Evolutionary conservation across 1,140 invertebrate genomes (phyloP), one percentile per base, ranked within the genome.

Genomic region (Drosophila arizonae): DNA sequence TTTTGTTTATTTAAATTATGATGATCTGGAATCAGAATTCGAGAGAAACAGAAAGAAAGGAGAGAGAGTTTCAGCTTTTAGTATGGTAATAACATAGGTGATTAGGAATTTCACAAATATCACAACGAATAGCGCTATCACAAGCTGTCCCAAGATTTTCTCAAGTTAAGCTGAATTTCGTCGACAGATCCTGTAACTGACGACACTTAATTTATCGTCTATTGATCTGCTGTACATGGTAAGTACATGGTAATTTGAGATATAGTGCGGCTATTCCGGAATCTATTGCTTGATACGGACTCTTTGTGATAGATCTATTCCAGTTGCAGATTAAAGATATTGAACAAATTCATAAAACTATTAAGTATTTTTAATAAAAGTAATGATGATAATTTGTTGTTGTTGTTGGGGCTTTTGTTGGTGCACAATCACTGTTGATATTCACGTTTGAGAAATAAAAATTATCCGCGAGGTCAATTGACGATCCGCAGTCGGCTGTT

Each of bases 361-460:
- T 6, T 2, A 30, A 17, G 13, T 30, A 6, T 30, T 6, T 30
- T 33, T 30, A 28, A 6, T n/a, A 6, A 5, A 51, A 51, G 9
- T 26, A 28, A 26, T 56, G 8, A 17, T 11, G 6, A 45, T 45
- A 6, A n/a, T 15, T 33, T 58, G 10, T 45, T 54, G 45, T 39
- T 55, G 10, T 39, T 63, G 30, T 24, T 24, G 21, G 1, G 21
- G 21, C 21, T 24, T 24, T 57, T 51, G 10, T 41, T 50, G 43
- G 48, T 33, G 13, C 82, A 82, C 78, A 62, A 26, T 28, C 50
- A 72, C 54, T 54, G 61, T 39, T 39, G 8, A 17, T 84, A 84
- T 70, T 76, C 84, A 87, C 84, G 77, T 87, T 87, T 88, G 67
- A 77, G 68, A 87, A 87, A 87, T 89, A 87, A 87, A 88, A 87